Evolutionary conservation across 2,797 vertebrate genomes (phyloP).

Genomic region (Huso huso): DNA sequence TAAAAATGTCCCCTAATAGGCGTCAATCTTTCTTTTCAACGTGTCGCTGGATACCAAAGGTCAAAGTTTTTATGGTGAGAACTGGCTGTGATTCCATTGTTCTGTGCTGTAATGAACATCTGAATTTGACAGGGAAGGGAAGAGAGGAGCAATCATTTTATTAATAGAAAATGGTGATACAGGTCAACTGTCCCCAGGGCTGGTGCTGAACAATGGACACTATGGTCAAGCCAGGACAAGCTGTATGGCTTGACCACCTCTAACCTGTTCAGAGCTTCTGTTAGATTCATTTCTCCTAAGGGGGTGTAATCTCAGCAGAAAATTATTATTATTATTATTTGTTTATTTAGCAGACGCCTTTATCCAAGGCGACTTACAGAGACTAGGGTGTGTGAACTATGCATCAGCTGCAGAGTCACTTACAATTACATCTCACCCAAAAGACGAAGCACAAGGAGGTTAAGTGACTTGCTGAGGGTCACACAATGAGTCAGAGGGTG

Average conservation of each 20-base stretch:
- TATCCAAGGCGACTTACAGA: no score
- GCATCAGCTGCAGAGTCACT: no score
- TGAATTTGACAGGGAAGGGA: not conserved
- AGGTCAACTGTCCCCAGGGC: conserved; percentile 11
- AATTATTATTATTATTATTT: no score
- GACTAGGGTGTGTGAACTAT: no score
- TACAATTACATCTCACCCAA: no score
- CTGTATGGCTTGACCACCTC: conserved; percentile 1
- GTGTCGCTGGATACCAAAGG: not conserved
- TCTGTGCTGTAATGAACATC: no score
- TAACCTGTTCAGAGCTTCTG: not conserved
- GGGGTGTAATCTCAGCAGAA: no score
- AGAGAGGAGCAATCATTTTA: not conserved
- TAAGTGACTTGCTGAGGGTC: no score
- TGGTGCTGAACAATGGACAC: conserved; percentile 14
- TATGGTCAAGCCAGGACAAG: conserved; percentile 7
- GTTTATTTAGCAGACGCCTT: no score
- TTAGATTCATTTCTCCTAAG: no score
- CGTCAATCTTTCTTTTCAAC: not conserved
- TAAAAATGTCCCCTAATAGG: not conserved
- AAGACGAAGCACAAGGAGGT: no score
- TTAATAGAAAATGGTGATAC: conserved; percentile 11
- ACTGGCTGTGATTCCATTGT: not conserved
- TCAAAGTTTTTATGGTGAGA: not conserved
- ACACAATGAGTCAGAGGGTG: no score